These are phyloP conservation scores for Euura lappo DNA, from an alignment of 1,140 invertebrate genomes.

Conservation along the genomic window DNA sequence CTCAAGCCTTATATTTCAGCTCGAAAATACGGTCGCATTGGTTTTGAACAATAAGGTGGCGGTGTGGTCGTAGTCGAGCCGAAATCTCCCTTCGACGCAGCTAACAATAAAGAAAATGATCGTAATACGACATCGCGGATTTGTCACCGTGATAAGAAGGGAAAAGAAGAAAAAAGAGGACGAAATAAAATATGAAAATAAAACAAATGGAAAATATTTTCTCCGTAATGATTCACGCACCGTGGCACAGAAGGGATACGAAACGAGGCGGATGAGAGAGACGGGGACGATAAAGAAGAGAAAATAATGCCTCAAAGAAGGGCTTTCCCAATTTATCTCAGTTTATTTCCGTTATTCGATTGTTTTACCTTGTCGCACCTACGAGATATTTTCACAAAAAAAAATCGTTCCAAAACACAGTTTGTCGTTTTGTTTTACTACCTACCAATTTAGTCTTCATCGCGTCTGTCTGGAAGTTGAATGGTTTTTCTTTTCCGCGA, in stretches of 20 bases:
- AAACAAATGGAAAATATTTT: background rate
- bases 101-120: too few species aligned
- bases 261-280: background rate
- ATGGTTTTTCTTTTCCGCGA: too few species aligned
- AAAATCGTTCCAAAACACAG: background rate
- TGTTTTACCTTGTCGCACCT: background rate
- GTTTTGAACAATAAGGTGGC: too few species aligned
- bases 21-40: too few species aligned
- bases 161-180: background rate
- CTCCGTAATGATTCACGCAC: background rate
- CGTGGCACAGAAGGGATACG: conserved; percentile 1
- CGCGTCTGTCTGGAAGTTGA: too few species aligned
- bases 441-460: background rate
- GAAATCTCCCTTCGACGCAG: too few species aligned
- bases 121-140: background rate
- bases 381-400: background rate
- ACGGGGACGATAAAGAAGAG: too few species aligned
- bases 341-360: conserved; percentile 15
- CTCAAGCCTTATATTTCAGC: background rate
- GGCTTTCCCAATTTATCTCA: conserved; percentile 13
- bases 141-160: background rate
- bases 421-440: background rate
- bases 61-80: too few species aligned
- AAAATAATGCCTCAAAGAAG: background rate
- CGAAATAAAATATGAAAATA: background rate